Evolutionary conservation across 2,797 vertebrate genomes (phyloP).

Genomic region (Emydoidea blandingii): DNA sequence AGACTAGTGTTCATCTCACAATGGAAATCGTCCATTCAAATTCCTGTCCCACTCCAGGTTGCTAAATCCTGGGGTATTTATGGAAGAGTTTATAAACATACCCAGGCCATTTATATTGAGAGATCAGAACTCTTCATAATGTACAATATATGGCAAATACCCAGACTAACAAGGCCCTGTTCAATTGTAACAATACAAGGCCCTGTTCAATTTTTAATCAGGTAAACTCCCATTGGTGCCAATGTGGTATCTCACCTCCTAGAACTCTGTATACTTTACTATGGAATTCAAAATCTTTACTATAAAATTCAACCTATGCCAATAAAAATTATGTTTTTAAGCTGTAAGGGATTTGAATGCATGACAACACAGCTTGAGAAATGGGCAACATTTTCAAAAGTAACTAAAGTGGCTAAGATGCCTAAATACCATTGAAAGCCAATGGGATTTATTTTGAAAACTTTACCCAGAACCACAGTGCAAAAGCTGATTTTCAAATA

Average conservation of each 20-base stretch:
- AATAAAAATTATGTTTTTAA: background rate
- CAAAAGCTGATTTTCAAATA: background rate
- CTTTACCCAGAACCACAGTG: background rate
- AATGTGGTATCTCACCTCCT: background rate
- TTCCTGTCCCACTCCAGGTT: too few relatives aligned
- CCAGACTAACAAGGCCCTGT: background rate
- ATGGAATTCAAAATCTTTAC: background rate
- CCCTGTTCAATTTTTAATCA: background rate
- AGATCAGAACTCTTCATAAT: too few relatives aligned
- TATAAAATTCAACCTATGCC: background rate
- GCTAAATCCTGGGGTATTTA: too few relatives aligned
- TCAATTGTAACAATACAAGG: background rate
- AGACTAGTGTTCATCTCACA: too few relatives aligned
- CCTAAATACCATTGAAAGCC: background rate
- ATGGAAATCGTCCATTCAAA: too few relatives aligned
- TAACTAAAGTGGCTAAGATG: background rate
- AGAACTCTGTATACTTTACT: background rate
- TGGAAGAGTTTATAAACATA: too few relatives aligned
- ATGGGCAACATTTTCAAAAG: background rate
- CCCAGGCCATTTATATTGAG: too few relatives aligned
- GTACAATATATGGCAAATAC: too few relatives aligned
- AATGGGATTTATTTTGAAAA: background rate
- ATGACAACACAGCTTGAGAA: constrained; percentile 28
- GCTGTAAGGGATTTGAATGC: background rate
- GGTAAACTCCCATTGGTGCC: background rate